Evolutionary conservation across 2,113 vertebrate genomes (phyloP).

Genomic region (Potamarius usumacintae): DNA sequence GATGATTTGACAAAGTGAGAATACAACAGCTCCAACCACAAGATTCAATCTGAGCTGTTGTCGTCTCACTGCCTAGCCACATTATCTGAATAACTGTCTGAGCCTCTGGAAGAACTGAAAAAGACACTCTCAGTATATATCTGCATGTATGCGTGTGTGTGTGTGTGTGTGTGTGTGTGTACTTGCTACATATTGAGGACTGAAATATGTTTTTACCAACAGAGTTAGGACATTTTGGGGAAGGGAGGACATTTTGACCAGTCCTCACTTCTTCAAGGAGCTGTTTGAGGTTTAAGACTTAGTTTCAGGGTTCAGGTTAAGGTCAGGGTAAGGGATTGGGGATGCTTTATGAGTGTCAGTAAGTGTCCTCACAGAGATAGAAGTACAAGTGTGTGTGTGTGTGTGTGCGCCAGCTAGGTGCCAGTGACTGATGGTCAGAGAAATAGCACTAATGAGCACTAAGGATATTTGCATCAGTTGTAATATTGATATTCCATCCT

Average conservation of each 20-base stretch:
- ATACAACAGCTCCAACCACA: background rate
- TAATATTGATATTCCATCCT: background rate
- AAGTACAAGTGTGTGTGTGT: background rate
- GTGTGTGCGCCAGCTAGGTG: background rate
- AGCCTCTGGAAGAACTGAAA: background rate
- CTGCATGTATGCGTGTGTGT: no score
- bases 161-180: no score
- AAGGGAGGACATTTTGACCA: no score
- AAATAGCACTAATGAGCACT: background rate
- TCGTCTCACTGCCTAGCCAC: slow-evolving; percentile 16
- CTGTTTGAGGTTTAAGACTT: no score
- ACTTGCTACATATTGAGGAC: no score
- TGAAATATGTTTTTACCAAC: no score
- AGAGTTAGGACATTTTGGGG: no score
- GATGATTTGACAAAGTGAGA: background rate
- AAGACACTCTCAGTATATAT: background rate
- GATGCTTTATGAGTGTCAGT: no score
- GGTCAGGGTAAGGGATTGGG: no score
- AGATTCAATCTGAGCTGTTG: slow-evolving; percentile 4
- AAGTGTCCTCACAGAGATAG: no score
- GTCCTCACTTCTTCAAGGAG: no score
- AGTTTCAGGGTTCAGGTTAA: no score
- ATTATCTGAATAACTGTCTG: slow-evolving; percentile 6
- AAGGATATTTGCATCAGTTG: background rate
- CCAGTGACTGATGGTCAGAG: background rate